Evolutionary conservation across 2,888 invertebrate genomes (phyloP), one percentile per base, ranked within the genome.

Genomic region (Portevinia maculata): DNA sequence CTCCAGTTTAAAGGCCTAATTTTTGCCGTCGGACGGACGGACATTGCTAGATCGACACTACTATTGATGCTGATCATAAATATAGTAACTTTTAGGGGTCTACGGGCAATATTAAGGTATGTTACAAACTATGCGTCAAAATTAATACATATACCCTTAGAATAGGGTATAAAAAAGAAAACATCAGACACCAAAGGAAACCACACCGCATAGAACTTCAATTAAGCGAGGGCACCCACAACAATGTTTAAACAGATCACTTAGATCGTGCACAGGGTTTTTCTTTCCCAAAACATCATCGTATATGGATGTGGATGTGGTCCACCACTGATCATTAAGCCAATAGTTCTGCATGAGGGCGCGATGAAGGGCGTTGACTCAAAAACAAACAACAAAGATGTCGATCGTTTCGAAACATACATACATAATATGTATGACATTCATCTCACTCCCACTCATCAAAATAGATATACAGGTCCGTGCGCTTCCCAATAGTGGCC

Each of bases 391-490:
- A 48, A 57, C 57, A 64, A 52, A 67, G n/a, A 19, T 53, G 67
- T 75, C 52, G 75, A 75, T 73, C 73, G 71, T 30, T 50, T 67
- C 34, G 19, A 41, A 59, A 59, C 59, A 53, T 19, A 44, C 59
- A n/a, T n/a, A n/a, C n/a, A n/a, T n/a, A n/a, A n/a, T n/a, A n/a
- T n/a, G 59, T 67, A 52, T 39, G 34, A 39, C 30, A 24, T 24
- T 24, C 57, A 39, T 57, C 55, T 55, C 62, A 48, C 64, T 17
- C 44, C 5, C 0, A 3, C 15, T 9, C 19, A 34, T 24, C 2
- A 13, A 21, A 7, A 3, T 5, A 21, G 1, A 15, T 39, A 13
- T 11, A 9, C 9, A 15, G 1, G 9, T 7, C 4, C 9, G 9
- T 9, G n/a, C 34, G 34, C 3, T 11, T 11, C 21, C 21, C 19